These are phyloP conservation scores for Crax fasciolata DNA, from an alignment of 2,797 vertebrate species.

Conservation along the genomic window DNA sequence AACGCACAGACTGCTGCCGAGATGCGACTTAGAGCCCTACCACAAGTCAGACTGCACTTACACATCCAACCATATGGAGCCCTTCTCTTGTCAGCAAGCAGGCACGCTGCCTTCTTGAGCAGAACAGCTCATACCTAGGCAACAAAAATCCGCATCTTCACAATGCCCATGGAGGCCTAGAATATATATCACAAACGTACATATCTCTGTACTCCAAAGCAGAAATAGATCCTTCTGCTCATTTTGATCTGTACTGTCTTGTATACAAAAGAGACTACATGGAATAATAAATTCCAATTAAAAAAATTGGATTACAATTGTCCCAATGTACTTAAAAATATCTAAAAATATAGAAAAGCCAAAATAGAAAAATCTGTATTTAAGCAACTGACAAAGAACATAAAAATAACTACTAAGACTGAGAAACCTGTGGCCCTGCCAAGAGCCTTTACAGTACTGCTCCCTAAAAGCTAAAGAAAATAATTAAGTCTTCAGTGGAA, in stretches of 20 bases:
- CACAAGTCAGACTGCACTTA: background rate
- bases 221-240: background rate
- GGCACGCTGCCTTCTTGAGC: background rate
- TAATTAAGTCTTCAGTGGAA: background rate
- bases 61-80: background rate
- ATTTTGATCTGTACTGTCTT: background rate
- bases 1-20: background rate
- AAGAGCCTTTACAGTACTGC: background rate
- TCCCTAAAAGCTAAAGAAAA: constrained; percentile 9
- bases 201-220: background rate
- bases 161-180: background rate
- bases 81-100: background rate
- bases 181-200: background rate
- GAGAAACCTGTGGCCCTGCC: background rate
- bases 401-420: background rate
- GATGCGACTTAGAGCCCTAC: background rate
- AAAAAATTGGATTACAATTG: too few relatives aligned
- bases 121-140: background rate
- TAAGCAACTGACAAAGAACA: background rate
- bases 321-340: background rate
- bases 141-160: background rate
- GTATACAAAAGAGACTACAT: background rate
- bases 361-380: background rate
- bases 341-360: background rate
- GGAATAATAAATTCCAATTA: background rate